Evolutionary conservation across 2,888 invertebrate genomes (phyloP), one percentile per base, ranked within the genome.

Genomic region (Drosophila colorata): DNA sequence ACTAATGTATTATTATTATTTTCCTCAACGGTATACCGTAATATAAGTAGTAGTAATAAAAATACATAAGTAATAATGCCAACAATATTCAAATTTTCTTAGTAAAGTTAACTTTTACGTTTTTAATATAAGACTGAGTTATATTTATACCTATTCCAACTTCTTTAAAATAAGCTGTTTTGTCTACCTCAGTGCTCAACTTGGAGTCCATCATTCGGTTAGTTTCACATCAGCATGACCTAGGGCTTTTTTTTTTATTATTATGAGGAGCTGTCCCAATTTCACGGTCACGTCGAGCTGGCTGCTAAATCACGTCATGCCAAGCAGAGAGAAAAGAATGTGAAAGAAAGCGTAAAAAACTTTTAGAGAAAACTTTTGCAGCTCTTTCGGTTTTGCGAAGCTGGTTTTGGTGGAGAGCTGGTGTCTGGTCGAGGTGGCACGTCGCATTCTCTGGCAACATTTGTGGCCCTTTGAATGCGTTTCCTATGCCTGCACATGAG

Each of bases 281-380:
- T 82, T 80, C 84, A 80, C 61, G 87, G 87, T 69, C 82, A 82
- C 80, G 84, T 83, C 74, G 65, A 64, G 61, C 52, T 71, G 58
- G 56, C 76, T 71, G 76, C 78, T 31, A 86, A 82, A 83, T 86
- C 84, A 76, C 84, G 78, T 83, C 78, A 75, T 48, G 53, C 49
- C 47, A 55, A 53, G 59, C 41, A 46, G 44, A 3, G 3, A 47
- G 44, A 33, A 57, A n/a, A 55, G 48, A 48, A 57, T 60, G 52
- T 44, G 37, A 47, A 46, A 25, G 48, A 60, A 40, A 51, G 37
- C 47, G 49, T 63, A 31, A 61, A 48, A 49, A 78, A 77, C 64
- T 65, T 70, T 67, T 56, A 18, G 16, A 40, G 48, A 58, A 55
- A 80, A 78, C 59, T 82, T 78, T 66, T 51, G 56, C 49, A 70